phyloP scores from a whole-genome alignment of 2,797 vertebrate species.

The Hipposideros larvatus region DNA sequence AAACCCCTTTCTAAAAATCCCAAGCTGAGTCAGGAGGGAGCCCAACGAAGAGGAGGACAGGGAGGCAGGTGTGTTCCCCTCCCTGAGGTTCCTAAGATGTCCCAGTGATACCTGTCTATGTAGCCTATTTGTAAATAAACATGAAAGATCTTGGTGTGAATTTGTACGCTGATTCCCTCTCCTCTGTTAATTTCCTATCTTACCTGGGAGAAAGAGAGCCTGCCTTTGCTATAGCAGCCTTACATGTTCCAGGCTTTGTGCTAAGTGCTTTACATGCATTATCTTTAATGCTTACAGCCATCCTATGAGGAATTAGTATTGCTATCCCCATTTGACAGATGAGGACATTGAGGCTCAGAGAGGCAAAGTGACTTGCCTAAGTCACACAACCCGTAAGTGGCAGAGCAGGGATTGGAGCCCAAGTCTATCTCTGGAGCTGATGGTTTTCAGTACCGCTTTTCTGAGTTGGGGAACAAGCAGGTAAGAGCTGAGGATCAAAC shows the following conservation, averaged over 20 bases:
- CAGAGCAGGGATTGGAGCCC: background rate
- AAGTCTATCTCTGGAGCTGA: background rate
- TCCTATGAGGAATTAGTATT: background rate
- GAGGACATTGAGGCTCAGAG: background rate
- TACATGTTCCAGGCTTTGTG: background rate
- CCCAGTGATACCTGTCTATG: background rate
- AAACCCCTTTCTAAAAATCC: background rate
- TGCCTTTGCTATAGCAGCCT: background rate
- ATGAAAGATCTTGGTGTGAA: background rate
- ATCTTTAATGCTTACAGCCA: background rate
- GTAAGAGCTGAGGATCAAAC: background rate
- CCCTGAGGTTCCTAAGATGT: background rate
- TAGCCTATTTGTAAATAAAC: conserved; percentile 54
- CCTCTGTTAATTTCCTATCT: background rate
- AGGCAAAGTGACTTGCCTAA: background rate
- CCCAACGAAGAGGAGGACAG: background rate
- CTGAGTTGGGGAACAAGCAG: background rate
- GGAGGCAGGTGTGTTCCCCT: background rate
- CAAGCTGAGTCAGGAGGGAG: background rate
- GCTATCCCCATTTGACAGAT: background rate
- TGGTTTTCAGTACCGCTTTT: background rate
- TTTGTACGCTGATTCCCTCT: background rate
- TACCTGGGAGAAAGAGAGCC: background rate
- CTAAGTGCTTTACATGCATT: background rate
- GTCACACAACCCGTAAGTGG: background rate